Percentiles rank a stretch among this genome's conserved stretches.
Evolutionary conservation across 2,113 vertebrate species (phyloP).

Genomic region (Prunella himalayana): DNA sequence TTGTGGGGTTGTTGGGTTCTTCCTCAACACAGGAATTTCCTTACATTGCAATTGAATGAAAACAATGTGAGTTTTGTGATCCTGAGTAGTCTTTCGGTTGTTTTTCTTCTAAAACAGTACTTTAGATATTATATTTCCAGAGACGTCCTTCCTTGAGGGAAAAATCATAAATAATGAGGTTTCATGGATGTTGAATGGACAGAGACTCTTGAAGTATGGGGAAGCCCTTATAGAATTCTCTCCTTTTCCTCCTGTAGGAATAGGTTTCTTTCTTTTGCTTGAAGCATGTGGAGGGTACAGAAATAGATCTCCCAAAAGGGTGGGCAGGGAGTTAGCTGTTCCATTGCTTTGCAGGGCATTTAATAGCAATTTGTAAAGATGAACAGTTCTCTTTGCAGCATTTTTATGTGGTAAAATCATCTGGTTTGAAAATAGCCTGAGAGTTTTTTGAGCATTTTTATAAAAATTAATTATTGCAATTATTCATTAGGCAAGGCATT

Average conservation of each 20-base stretch:
- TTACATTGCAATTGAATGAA: not conserved
- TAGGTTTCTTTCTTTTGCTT: not conserved
- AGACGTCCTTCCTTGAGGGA: not conserved
- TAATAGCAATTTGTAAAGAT: not conserved
- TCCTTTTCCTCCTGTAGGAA: not conserved
- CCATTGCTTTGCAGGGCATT: not conserved
- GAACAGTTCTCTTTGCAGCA: not conserved
- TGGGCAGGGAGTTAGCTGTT: not conserved
- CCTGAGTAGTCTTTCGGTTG: not conserved
- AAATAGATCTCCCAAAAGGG: not conserved
- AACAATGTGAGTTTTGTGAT: not conserved
- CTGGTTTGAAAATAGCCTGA: not conserved
- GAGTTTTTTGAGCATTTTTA: not conserved
- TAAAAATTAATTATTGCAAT: constrained; percentile 31
- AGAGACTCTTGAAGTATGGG: not conserved
- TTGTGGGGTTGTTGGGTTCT: not conserved
- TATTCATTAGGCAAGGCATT: constrained; percentile 10
- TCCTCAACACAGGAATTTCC: not conserved
- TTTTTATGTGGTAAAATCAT: not conserved
- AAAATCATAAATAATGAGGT: not conserved
- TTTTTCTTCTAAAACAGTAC: not conserved
- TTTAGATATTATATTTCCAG: not conserved
- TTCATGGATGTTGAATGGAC: not conserved
- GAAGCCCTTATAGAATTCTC: not conserved
- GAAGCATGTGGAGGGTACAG: not conserved